phyloP scores from a whole-genome alignment of 2,113 vertebrate genomes.

The Hyperopisus bebe region DNA sequence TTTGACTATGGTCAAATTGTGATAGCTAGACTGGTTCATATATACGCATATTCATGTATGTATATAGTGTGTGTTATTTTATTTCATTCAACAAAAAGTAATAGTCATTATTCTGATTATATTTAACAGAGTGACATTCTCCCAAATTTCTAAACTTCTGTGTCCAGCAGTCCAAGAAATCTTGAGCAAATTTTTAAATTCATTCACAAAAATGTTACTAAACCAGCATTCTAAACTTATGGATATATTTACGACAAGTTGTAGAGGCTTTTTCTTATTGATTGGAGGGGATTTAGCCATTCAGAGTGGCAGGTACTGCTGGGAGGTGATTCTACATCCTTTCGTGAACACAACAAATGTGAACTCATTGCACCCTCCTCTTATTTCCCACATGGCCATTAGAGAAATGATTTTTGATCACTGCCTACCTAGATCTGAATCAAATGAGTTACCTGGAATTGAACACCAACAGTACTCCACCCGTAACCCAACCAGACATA shows the following conservation, averaged over 20 bases:
- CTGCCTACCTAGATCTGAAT: constrained; percentile 43
- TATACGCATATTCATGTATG: no score
- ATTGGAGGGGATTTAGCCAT: background rate
- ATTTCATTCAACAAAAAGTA: no score
- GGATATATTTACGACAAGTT: background rate
- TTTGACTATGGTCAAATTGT: background rate
- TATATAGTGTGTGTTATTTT: no score
- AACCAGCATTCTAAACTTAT: background rate
- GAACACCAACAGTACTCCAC: constrained; percentile 40
- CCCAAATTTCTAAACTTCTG: no score
- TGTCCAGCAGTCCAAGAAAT: no score
- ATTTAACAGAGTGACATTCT: no score
- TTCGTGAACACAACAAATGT: constrained; percentile 27
- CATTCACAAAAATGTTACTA: background rate
- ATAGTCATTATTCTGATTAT: no score
- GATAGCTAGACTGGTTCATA: background rate
- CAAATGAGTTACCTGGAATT: constrained; percentile 53
- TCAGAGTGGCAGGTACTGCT: constrained; percentile 18
- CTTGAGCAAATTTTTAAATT: background rate
- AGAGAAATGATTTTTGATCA: constrained; percentile 53
- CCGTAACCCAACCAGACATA: constrained; percentile 46
- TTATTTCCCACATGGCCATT: constrained; percentile 33
- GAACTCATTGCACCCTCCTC: constrained; percentile 24
- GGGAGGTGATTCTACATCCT: constrained; percentile 39
- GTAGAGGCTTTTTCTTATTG: background rate